Base-by-base conservation (phyloP, 2,797 vertebrate species). In the Acipenser ruthenus region DNA sequence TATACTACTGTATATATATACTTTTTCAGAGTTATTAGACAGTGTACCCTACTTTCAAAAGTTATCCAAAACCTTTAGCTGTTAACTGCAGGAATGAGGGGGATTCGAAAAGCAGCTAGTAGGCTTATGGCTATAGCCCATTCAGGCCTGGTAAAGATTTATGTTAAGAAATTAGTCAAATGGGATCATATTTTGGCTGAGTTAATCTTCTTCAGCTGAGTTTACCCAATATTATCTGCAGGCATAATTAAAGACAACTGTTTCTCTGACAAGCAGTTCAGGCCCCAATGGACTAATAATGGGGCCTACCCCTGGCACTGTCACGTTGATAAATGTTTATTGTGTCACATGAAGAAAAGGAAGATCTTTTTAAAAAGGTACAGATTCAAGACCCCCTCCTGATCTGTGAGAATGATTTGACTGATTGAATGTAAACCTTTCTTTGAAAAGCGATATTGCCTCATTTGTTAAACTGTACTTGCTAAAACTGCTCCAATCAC, bases 101-200 rank as follows among this genome's bases (percentile, higher is more conserved):
- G 7, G 59, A n/a, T 7, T 71, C 79, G 73, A 86, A 84, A 83
- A 85, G 83, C 77, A 81, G 80, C 83, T 78, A 81, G 78, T 58
- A 58, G 80, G 76, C 80, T 83, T 82, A 85, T 85, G 84, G 79
- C 37, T 37, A 37, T 78, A 78, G 84, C 78, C 69, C 84, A 80
- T 77, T 82, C 82, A 82, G 75, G 9, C 60, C 47, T 62, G 84
- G 80, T 87, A 87, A 93, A 92, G 91, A 92, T 92, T 93, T 93
- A 91, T 91, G 84, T 81, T 37, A 82, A 82, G 87, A 92, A 93
- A 93, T 93, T 91, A 93, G 91, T 91, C 88, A 93, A 92, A 93
- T 92, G 85, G 88, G 90, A 93, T 93, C 90, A 92, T 92, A 93
- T 87, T 88, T 86, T 86, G 86, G 79, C 83, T 84, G 84, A 90